phyloP scores from a whole-genome alignment of 1,140 invertebrate genomes.

The Listronotus oregonensis region DNA sequence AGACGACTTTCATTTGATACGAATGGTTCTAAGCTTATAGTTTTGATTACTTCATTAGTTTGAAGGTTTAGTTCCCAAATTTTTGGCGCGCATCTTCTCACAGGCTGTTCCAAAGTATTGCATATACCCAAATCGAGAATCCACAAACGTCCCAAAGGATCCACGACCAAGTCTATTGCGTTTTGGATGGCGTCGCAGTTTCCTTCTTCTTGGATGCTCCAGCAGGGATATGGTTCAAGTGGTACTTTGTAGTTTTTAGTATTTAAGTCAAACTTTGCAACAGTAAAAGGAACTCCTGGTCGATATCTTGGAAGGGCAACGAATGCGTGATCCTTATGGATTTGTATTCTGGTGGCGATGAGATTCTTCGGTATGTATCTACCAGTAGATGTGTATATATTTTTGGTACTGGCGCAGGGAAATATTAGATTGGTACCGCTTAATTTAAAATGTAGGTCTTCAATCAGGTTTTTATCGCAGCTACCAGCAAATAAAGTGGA shows the following conservation, averaged over 20 bases:
- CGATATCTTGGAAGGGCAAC: constrained; percentile 64
- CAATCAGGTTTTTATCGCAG: constrained; percentile 39
- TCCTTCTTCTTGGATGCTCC: constrained; percentile 66
- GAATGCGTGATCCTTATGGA: constrained; percentile 63
- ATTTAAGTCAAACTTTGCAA: constrained; percentile 61
- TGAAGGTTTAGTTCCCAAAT: constrained; percentile 66
- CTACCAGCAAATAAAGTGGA: constrained; percentile 24
- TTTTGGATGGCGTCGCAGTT: constrained; percentile 66
- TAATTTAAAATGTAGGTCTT: constrained; percentile 30
- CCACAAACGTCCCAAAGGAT: constrained; percentile 68
- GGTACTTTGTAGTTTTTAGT: constrained; percentile 56
- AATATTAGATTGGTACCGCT: constrained; percentile 60
- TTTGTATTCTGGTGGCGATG: constrained; percentile 65
- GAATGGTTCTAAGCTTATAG: constrained; percentile 62
- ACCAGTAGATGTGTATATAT: constrained; percentile 62
- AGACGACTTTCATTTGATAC: constrained; percentile 62
- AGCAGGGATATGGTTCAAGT: constrained; percentile 66
- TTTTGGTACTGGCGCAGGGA: constrained; percentile 63
- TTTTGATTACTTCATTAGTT: constrained; percentile 65
- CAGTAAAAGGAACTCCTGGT: constrained; percentile 64
- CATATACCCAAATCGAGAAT: constrained; percentile 69
- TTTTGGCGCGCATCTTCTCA: constrained; percentile 68
- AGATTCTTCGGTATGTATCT: constrained; percentile 63
- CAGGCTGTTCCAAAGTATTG: constrained; percentile 66
- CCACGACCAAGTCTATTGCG: constrained; percentile 64